A percentile compares a stretch with the other conserved stretches of the same genome.
phyloP scores from a whole-genome alignment of 2,888 invertebrate genomes.

The Eilema griseolum region DNA sequence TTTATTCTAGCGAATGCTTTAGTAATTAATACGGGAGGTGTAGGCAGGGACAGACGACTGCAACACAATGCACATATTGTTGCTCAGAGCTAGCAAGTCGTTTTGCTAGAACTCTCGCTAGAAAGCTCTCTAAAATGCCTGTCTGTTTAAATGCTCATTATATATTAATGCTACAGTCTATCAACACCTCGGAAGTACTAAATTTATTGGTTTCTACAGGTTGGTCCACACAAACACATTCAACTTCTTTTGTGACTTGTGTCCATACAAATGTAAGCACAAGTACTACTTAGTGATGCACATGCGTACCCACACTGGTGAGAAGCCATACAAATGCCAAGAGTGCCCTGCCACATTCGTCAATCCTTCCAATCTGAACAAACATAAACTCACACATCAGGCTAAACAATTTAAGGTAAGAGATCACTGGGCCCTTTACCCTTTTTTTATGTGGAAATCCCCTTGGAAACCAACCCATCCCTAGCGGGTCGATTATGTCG shows the following conservation, averaged over 20 bases:
- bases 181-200: background rate
- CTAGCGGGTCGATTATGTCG: no score
- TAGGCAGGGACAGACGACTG: no score
- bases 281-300: constrained; percentile 85
- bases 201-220: constrained; percentile 56
- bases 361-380: constrained; percentile 89
- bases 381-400: constrained; percentile 88
- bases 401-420: constrained; percentile 81
- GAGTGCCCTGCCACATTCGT: constrained; percentile 88
- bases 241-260: constrained; percentile 83
- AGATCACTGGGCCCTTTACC: no score
- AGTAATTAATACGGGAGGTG: no score
- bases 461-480: no score
- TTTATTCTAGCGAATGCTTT: no score
- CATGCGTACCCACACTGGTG: constrained; percentile 85
- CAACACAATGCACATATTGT: no score
- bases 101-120: background rate
- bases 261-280: constrained; percentile 83
- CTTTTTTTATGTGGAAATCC: no score
- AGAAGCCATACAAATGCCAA: constrained; percentile 80
- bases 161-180: background rate
- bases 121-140: background rate
- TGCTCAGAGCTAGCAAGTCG: no score
- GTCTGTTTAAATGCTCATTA: background rate
- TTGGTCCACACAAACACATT: constrained; percentile 81